These are phyloP conservation scores for Sesia apiformis DNA, from an alignment of 2,888 invertebrate genomes.

Conservation along the genomic window DNA sequence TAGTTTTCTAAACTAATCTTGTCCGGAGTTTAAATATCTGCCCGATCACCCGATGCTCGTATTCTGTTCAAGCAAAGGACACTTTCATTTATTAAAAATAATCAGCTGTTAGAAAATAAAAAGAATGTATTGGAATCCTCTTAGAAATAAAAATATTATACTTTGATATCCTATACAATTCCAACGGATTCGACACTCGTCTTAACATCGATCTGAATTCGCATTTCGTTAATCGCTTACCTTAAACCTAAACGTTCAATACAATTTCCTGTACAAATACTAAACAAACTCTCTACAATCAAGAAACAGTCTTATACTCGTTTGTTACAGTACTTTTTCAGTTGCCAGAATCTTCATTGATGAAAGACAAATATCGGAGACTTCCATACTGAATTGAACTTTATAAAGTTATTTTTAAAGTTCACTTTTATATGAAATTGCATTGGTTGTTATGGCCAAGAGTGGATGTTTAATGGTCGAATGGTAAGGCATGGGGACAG, in stretches of 20 bases:
- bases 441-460: conserved; percentile 22
- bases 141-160: too few species aligned
- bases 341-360: too few species aligned
- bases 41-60: too few species aligned
- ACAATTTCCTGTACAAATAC: conserved; percentile 36
- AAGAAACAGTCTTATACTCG: background rate
- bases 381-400: background rate
- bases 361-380: background rate
- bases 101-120: too few species aligned
- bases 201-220: background rate
- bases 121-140: too few species aligned
- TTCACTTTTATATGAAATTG: conserved; percentile 17
- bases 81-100: too few species aligned
- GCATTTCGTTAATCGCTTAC: conserved; percentile 21
- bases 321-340: accelerated
- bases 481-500: conserved; percentile 62
- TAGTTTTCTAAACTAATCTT: too few species aligned
- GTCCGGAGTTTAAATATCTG: too few species aligned
- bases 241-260: conserved; percentile 34
- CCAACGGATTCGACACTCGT: background rate
- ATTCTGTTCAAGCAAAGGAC: too few species aligned
- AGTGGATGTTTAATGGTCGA: conserved; percentile 62
- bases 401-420: conserved; percentile 9
- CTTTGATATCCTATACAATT: background rate
- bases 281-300: background rate